A percentile compares a stretch with the other conserved stretches of the same genome.
Evolutionary conservation across 2,888 invertebrate species (phyloP).

Genomic region (Pheosia tremula): DNA sequence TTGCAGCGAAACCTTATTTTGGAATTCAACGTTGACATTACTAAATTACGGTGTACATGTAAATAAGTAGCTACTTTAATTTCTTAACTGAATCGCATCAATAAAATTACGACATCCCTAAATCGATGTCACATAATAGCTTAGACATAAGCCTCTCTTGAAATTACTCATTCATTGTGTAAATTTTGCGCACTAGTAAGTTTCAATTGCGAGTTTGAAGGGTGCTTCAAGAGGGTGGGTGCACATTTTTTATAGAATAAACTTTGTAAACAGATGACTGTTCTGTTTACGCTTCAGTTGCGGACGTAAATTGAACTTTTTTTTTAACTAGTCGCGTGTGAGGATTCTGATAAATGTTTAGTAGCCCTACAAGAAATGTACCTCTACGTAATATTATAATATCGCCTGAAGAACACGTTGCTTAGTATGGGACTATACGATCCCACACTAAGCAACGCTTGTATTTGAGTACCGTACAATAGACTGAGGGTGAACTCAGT

Average conservation of each 20-base stretch:
- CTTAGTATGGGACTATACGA: no score
- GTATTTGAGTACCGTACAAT: no score
- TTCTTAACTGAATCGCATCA: not conserved
- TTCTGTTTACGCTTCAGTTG: slow-evolving; percentile 25
- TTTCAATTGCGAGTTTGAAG: slow-evolving; percentile 52
- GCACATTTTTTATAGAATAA: slow-evolving; percentile 33
- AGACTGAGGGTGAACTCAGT: no score
- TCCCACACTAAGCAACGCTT: no score
- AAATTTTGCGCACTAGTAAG: slow-evolving; percentile 58
- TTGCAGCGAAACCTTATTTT: not conserved
- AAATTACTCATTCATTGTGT: slow-evolving; percentile 52
- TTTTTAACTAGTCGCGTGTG: not conserved
- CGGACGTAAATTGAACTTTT: slow-evolving; percentile 15
- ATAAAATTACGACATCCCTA: slow-evolving; percentile 1
- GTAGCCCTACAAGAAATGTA: not conserved
- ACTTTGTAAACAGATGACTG: slow-evolving; percentile 29
- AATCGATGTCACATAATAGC: slow-evolving; percentile 25
- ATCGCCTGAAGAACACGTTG: no score
- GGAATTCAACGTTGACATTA: not conserved
- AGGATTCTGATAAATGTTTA: not conserved
- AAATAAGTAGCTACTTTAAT: not conserved
- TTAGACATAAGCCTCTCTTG: slow-evolving; percentile 29
- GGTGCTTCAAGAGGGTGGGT: slow-evolving; percentile 12
- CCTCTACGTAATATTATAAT: no score
- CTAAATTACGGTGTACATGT: no score